Evolutionary conservation across 2,113 vertebrate species (phyloP), one percentile per base, ranked within the genome.

Genomic region (cat (Felis catus)): DNA sequence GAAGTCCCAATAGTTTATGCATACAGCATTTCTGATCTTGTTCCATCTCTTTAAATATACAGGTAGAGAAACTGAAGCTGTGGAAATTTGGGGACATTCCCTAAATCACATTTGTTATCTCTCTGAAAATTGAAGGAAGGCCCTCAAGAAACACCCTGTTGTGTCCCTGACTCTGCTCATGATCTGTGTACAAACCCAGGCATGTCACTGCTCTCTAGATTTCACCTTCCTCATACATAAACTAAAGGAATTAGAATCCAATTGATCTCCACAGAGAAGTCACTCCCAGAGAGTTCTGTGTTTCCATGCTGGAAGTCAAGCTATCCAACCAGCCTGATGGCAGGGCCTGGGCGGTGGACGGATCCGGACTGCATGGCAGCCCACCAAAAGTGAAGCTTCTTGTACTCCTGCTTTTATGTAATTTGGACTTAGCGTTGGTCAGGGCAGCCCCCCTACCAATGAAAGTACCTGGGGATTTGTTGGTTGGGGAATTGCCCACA

Each of bases 161-260:
- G 61, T 84, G 55, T 25, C 19, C 19, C 70, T 66, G 14, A 36
- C 16, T 88, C 36, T 55, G 68, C 16, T 51, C 27, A 58, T 0
- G 1, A 70, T 27, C 25, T 25, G 12, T 18, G 4, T 31, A 48
- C 29, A 71, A 29, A 18, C 21, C 10, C 3, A 0, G 19, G 4
- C 14, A 45, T 25, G 19, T 18, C 31, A 39, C 55, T 48, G 63
- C 27, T 79, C 63, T 58, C 31, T 66, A 29, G 53, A 89, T 58
- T 70, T 79, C 39, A 27, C 5, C 16, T 16, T 63, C 23, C n/a
- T 91, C 31, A 78, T 61, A n/a, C 68, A 6, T 25, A 63, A 36
- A 48, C 55, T 16, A 45, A 25, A 79, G 31, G 15, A 94, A 87
- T 65, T 91, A 51, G 53, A 65, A 65, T 58, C 55, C n/a, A 79